Percentiles rank a stretch among this genome's conserved stretches.
phyloP scores from a whole-genome alignment of 1,140 invertebrate genomes.

The Platyura marginata region DNA sequence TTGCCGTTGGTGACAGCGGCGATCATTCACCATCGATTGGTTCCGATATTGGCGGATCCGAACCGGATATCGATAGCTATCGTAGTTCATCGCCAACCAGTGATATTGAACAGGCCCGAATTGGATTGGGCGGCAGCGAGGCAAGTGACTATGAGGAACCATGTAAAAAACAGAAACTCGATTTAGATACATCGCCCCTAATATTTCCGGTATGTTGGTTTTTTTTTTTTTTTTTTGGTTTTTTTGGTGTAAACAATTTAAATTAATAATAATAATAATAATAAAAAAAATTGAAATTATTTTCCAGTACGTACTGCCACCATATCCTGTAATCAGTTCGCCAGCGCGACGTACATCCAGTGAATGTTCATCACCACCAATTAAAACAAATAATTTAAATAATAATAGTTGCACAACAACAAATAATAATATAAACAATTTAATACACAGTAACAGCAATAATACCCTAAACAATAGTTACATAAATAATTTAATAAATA shows the following conservation, averaged over 20 bases:
- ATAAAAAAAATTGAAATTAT: too few species aligned
- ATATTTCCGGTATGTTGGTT: neutral
- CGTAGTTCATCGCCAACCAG: neutral
- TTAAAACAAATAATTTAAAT: conserved; percentile 1
- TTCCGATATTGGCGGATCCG: neutral
- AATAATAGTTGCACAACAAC: neutral
- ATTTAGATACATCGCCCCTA: conserved; percentile 6
- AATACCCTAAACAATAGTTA: neutral
- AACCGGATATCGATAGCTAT: conserved; percentile 1
- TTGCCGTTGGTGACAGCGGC: conserved; percentile 25
- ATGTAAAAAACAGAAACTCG: conserved; percentile 27
- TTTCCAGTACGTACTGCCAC: neutral
- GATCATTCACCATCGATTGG: conserved; percentile 4
- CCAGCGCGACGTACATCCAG: neutral
- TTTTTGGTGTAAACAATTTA: neutral
- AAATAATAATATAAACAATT: neutral
- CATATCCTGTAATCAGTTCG: neutral
- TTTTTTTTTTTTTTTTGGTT: neutral
- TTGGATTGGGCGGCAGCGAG: conserved; percentile 8
- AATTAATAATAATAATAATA: too few species aligned
- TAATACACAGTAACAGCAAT: neutral
- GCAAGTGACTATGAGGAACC: conserved; percentile 33
- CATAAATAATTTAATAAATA: neutral
- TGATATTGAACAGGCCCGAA: neutral
- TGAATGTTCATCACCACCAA: conserved; percentile 4